Conservation (phyloP, 2,888 invertebrate genomes). For the Xylota sylvarum region DNA sequence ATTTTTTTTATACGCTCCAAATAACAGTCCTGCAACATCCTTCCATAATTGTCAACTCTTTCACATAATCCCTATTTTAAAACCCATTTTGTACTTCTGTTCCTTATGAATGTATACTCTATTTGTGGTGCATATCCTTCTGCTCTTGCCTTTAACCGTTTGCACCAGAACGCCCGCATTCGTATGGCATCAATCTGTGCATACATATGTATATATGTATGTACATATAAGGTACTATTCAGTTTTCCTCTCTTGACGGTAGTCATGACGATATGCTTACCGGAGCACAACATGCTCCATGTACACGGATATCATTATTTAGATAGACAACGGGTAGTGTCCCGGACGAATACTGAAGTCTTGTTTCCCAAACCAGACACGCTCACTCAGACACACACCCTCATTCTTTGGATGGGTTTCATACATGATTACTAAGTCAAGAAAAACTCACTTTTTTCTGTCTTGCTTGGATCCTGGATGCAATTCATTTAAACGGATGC, state of each 20-base stretch:
- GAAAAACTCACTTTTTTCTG: neutral
- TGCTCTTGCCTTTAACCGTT: slow-evolving; percentile 31
- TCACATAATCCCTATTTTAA: neutral
- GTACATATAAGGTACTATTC: slow-evolving; percentile 50
- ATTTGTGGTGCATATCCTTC: slow-evolving; percentile 28
- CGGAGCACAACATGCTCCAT: slow-evolving; percentile 55
- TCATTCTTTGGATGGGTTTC: too few relatives aligned
- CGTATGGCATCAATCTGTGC: slow-evolving; percentile 44
- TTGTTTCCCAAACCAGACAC: slow-evolving; percentile 17
- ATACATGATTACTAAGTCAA: neutral
- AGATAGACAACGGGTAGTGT: slow-evolving; percentile 53
- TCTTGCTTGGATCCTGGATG: slow-evolving; percentile 6
- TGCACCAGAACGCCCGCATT: slow-evolving; percentile 63
- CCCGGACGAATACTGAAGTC: slow-evolving; percentile 35
- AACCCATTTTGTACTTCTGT: neutral
- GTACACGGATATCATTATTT: slow-evolving; percentile 70
- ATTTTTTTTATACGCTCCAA: neutral
- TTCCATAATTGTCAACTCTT: neutral
- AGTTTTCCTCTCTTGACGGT: slow-evolving; percentile 7
- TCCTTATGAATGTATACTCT: slow-evolving; percentile 36
- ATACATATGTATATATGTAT: neutral
- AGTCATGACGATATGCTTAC: slow-evolving; percentile 57
- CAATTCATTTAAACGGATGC: neutral
- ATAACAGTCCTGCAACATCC: neutral
- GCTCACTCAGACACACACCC: neutral